A percentile compares a stretch with the other conserved stretches of the same genome.
Evolutionary conservation across 2,797 vertebrate species (phyloP).

Genomic region (Coregonus sp.): DNA sequence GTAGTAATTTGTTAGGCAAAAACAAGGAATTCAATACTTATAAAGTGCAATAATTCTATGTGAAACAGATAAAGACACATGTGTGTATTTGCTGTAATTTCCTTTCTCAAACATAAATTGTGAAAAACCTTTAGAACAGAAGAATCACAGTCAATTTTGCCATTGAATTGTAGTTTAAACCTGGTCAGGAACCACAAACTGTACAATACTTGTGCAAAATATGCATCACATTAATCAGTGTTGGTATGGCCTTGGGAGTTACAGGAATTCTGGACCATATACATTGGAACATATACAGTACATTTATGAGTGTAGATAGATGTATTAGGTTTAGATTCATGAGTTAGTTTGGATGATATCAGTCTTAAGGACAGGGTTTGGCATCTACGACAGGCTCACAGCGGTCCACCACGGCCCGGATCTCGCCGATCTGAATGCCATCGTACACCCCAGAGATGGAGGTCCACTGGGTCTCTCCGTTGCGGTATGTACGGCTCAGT

Average conservation of each 20-base stretch:
- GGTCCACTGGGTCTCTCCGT: slow-evolving; percentile 77
- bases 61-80: neutral
- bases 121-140: neutral
- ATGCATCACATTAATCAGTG: neutral
- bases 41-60: no score
- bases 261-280: neutral
- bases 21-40: no score
- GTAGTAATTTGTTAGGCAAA: no score
- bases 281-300: neutral
- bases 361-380: slow-evolving; percentile 62
- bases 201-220: slow-evolving; percentile 1
- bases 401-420: slow-evolving; percentile 72
- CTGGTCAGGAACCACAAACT: neutral
- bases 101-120: neutral
- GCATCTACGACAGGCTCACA: slow-evolving; percentile 72
- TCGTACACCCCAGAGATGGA: slow-evolving; percentile 71
- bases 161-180: neutral
- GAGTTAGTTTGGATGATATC: neutral
- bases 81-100: neutral
- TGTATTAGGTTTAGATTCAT: neutral
- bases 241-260: neutral
- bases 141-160: neutral
- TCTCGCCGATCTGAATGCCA: slow-evolving; percentile 76
- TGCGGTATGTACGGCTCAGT: slow-evolving; percentile 74
- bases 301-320: neutral